Evolutionary conservation across 2,113 vertebrate species (phyloP).

Genomic region (Micromys minutus): DNA sequence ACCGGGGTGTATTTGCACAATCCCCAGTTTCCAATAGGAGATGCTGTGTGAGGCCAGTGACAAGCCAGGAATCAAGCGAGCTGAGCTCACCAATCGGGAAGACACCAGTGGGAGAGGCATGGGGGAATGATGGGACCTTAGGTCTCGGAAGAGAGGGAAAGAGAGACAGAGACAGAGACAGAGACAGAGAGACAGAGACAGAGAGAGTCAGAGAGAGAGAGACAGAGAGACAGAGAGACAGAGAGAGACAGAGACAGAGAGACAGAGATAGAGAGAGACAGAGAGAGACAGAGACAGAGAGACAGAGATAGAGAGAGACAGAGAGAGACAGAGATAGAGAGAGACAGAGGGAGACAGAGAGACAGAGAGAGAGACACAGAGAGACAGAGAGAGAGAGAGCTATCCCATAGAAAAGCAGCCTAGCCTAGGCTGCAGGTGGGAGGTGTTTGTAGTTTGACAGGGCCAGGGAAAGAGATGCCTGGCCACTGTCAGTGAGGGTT

Average conservation of each 20-base stretch:
- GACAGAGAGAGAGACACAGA: no score
- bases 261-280: background rate
- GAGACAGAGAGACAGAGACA: no score
- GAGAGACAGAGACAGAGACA: background rate
- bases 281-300: no score
- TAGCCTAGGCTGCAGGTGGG: background rate
- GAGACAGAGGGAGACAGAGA: fast-evolving
- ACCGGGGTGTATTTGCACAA: fast-evolving
- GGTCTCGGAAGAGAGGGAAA: background rate
- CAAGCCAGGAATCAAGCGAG: fast-evolving
- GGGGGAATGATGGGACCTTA: fast-evolving
- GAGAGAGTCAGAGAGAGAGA: fast-evolving
- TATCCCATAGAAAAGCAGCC: background rate
- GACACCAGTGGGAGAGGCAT: fast-evolving
- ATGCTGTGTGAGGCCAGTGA: fast-evolving
- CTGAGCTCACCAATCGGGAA: background rate
- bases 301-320: background rate
- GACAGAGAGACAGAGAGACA: background rate
- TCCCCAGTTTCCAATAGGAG: background rate
- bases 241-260: no score
- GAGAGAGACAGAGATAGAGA: fast-evolving
- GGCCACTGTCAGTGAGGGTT: background rate
- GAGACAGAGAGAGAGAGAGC: no score
- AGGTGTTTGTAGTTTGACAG: background rate
- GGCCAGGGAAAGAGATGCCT: no score